Evolutionary conservation across 2,888 invertebrate genomes (phyloP), one percentile per base, ranked within the genome.

Genomic region (Aspidiotus destructor): DNA sequence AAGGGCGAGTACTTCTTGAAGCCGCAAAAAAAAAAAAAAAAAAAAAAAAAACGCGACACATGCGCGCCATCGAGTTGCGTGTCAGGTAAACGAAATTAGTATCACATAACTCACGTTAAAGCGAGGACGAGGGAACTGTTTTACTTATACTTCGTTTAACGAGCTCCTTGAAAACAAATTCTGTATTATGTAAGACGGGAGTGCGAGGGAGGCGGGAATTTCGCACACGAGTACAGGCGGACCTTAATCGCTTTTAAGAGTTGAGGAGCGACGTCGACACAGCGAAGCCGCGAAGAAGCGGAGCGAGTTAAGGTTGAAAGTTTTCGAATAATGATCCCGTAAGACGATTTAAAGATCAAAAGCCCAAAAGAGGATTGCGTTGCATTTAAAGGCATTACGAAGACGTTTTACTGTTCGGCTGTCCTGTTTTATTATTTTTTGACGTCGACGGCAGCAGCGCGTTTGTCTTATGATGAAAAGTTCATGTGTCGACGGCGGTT

Each of bases 261-360:
- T 55, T 55, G 40, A 55, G 41, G 40, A 55, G 41, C 41, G 16
- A 64, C 52, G 54, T 55, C 64, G 64, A 52, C 62, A 53, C 11
- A 58, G 40, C 48, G 52, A 52, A 61, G 28, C 9, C 13, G 61
- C 17, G 48, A 48, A 48, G n/a, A 13, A 48, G 48, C 28, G 48
- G 48, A 48, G 11, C 48, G 48, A 48, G 48, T 48, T 48, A 65
- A 64, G 58, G 65, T 58, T 65, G 65, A 65, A 65, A 65, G 65
- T 65, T 65, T 65, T 65, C 65, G 58, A 65, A 65, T 65, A 58
- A 65, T 65, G 65, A 65, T 65, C 65, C 58, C 58, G 65, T 65
- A 65, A 65, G 65, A 57, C 57, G 65, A 55, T 65, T 65, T 65
- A 65, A 65, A 65, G 65, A 58, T 65, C 58, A 65, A 65, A 65